Evolutionary conservation across 2,888 invertebrate species (phyloP).

Genomic region (Endomychus coccineus): DNA sequence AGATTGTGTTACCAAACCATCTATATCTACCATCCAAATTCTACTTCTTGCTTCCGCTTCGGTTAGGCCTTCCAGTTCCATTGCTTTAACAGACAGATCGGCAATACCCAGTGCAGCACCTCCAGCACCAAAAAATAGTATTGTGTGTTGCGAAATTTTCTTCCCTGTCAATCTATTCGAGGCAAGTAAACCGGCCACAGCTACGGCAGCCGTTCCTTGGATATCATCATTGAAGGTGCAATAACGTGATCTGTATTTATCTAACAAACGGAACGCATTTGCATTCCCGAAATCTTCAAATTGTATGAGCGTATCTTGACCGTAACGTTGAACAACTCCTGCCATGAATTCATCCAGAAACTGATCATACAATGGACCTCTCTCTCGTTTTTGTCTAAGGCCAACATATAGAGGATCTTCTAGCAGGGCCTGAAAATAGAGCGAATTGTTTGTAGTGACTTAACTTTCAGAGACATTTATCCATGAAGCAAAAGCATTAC

Average conservation of each 20-base stretch:
- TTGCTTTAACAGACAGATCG: conserved; percentile 78
- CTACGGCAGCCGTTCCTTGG: conserved; percentile 37
- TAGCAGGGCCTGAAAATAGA: conserved; percentile 57
- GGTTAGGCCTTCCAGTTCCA: conserved; percentile 56
- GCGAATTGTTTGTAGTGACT: background rate
- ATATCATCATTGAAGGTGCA: conserved; percentile 99
- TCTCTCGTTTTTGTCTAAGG: conserved; percentile 72
- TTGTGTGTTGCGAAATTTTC: conserved; percentile 77
- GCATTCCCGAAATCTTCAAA: conserved; percentile 93
- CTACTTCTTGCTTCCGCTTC: conserved; percentile 70
- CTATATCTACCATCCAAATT: conserved; percentile 94
- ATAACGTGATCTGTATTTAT: conserved; percentile 82
- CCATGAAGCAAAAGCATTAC: background rate
- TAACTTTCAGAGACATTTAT: background rate
- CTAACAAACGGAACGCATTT: conserved; percentile 92
- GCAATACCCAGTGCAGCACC: conserved; percentile 53
- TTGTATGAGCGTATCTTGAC: conserved; percentile 76
- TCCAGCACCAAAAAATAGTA: conserved; percentile 86
- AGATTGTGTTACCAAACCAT: conserved; percentile 74
- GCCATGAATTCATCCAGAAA: conserved; percentile 97
- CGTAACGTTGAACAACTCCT: conserved; percentile 79
- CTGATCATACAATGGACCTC: conserved; percentile 82
- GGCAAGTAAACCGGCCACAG: conserved; percentile 53
- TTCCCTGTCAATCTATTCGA: conserved; percentile 65
- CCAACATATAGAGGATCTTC: conserved; percentile 95